phyloP scores from a whole-genome alignment of 1,140 invertebrate species.

The Chironomus tepperi region DNA sequence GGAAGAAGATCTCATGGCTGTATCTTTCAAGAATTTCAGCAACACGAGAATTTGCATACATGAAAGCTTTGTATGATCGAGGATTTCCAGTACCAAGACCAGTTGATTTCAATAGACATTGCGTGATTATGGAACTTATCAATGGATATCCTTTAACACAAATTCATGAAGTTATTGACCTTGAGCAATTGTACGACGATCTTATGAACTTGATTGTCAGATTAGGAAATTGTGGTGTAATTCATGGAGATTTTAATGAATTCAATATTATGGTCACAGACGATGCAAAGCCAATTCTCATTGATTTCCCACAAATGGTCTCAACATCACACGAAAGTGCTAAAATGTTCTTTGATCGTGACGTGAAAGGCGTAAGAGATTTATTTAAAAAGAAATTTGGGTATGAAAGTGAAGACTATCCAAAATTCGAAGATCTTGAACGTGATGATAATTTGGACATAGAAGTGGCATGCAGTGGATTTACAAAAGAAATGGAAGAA shows the following conservation, averaged over 20 bases:
- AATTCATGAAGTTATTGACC: conserved; percentile 67
- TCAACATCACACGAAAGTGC: conserved; percentile 90
- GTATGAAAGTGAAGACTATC: conserved; percentile 83
- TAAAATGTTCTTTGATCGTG: conserved; percentile 89
- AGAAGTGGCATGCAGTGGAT: conserved; percentile 84
- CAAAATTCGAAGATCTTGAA: conserved; percentile 78
- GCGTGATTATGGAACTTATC: conserved; percentile 93
- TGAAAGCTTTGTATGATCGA: conserved; percentile 86
- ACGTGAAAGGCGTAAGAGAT: conserved; percentile 85
- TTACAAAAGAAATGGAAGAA: conserved; percentile 75
- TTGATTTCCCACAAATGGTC: conserved; percentile 99
- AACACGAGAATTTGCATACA: conserved; percentile 96
- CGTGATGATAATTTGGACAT: conserved; percentile 76
- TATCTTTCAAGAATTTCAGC: conserved; percentile 96
- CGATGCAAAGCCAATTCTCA: conserved; percentile 74
- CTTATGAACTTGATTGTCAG: conserved; percentile 91
- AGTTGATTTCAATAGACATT: conserved; percentile 92
- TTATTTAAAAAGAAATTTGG: conserved; percentile 89
- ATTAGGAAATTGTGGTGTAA: conserved; percentile 88
- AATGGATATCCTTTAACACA: conserved; percentile 71
- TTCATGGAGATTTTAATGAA: conserved; percentile 99
- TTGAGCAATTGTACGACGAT: conserved; percentile 80
- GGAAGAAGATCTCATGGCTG: conserved; percentile 87
- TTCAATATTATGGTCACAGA: conserved; percentile 92
- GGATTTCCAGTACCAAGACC: conserved; percentile 93